phyloP scores from a whole-genome alignment of 2,113 vertebrate species.

The Hydrochoerus hydrochaeris region DNA sequence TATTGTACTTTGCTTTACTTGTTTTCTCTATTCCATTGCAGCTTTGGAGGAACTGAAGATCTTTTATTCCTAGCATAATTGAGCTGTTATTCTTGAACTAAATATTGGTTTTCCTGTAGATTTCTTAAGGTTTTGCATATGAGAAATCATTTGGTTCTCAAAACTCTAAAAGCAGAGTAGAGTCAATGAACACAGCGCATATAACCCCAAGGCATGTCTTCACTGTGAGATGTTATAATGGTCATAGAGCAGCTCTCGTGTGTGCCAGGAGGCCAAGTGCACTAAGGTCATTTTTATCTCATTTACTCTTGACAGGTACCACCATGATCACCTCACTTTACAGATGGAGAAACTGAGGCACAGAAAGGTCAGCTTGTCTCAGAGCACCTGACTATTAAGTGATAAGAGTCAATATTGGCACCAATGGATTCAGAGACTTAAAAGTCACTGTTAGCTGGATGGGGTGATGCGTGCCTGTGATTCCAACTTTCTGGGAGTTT shows the following conservation, averaged over 20 bases:
- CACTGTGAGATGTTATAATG: background rate
- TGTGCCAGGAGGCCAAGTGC: background rate
- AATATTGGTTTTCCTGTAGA: background rate
- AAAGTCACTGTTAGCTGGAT: background rate
- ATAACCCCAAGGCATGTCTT: fast-evolving
- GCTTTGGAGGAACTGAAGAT: background rate
- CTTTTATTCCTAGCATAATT: background rate
- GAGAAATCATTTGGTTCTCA: background rate
- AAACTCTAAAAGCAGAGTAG: background rate
- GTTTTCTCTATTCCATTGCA: background rate
- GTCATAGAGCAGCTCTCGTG: background rate
- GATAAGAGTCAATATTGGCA: background rate
- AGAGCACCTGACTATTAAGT: background rate
- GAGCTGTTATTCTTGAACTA: background rate
- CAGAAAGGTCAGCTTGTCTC: too few species aligned
- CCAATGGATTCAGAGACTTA: background rate
- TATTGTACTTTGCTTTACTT: background rate
- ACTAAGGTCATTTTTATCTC: background rate
- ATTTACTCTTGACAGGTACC: background rate
- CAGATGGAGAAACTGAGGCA: background rate
- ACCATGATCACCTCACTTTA: background rate
- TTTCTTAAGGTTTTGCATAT: background rate
- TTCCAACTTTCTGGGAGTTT: background rate
- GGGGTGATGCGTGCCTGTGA: background rate
- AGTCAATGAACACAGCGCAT: background rate